Conservation (phyloP, 2,113 vertebrate species). For the Sinocyclocheilus maitianheensis region DNA sequence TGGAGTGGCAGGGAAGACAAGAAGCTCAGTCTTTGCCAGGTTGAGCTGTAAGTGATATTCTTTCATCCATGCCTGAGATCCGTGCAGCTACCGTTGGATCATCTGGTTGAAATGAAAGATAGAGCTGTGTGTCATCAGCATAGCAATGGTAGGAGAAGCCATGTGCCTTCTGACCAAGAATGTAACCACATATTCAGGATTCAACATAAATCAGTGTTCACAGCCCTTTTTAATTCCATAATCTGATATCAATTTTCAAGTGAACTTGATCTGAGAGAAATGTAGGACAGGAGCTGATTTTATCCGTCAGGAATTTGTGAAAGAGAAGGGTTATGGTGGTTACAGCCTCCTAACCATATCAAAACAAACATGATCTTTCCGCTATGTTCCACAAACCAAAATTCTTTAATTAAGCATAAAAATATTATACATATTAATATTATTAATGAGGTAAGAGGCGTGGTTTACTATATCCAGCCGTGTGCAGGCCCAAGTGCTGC, state of each 20-base stretch:
- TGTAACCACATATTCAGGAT: neutral
- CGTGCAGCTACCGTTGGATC: too few relatives aligned
- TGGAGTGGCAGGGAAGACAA: too few relatives aligned
- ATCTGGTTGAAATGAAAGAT: too few relatives aligned
- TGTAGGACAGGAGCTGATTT: neutral
- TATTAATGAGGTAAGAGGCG: constrained; percentile 1
- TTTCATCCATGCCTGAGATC: too few relatives aligned
- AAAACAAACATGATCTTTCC: neutral
- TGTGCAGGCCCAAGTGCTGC: constrained; percentile 91
- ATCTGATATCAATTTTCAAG: neutral
- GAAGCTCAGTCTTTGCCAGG: too few relatives aligned
- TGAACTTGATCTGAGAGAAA: constrained; percentile 16
- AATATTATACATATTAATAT: neutral
- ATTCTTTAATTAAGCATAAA: neutral
- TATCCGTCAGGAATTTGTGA: constrained; percentile 3
- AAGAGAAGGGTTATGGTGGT: neutral
- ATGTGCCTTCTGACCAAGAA: neutral
- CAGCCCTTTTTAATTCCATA: neutral
- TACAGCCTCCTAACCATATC: neutral
- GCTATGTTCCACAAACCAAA: neutral
- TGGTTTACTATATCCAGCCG: constrained; percentile 84
- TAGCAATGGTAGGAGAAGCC: too few relatives aligned
- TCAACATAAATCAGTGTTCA: neutral
- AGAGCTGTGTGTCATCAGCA: too few relatives aligned
- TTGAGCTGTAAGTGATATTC: too few relatives aligned